Conservation (phyloP, 2,797 vertebrate genomes). For the Chaetodon trifasciatus region DNA sequence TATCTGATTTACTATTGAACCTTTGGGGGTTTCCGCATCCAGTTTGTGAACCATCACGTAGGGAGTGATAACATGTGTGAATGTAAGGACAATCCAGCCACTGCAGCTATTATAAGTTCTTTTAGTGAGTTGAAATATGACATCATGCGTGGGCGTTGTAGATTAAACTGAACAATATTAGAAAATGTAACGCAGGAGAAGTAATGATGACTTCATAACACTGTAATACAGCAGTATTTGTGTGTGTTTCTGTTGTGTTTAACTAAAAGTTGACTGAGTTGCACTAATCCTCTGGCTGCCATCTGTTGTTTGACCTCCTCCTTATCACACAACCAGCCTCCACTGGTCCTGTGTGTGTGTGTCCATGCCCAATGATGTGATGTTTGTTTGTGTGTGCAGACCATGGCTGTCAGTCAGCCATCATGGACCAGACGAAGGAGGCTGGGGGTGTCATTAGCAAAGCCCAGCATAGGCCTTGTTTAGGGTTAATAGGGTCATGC, state of each 20-base stretch:
- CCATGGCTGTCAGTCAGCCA: conserved; percentile 68
- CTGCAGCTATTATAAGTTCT: neutral
- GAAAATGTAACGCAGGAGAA: neutral
- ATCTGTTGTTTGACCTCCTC: conserved; percentile 82
- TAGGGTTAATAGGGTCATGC: conserved; percentile 85
- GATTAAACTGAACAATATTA: neutral
- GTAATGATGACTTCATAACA: neutral
- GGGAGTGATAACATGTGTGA: neutral
- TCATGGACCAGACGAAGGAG: conserved; percentile 57
- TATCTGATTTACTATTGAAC: neutral
- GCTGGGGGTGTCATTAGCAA: conserved; percentile 59
- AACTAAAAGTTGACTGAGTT: conserved; percentile 69
- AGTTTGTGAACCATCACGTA: neutral
- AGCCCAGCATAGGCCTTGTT: conserved; percentile 74
- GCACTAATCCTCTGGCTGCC: conserved; percentile 70
- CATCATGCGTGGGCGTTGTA: neutral
- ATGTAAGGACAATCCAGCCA: neutral
- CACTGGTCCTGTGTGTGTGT: conserved; percentile 53
- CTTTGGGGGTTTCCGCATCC: no score
- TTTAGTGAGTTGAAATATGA: neutral
- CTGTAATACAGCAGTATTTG: conserved; percentile 12
- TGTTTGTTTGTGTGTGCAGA: conserved; percentile 76
- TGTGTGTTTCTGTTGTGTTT: conserved; percentile 50
- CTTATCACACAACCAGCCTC: conserved; percentile 63
- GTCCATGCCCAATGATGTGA: conserved; percentile 48